Conservation (phyloP, 2,888 invertebrate species). For the Drosophila nr. medialis region DNA sequence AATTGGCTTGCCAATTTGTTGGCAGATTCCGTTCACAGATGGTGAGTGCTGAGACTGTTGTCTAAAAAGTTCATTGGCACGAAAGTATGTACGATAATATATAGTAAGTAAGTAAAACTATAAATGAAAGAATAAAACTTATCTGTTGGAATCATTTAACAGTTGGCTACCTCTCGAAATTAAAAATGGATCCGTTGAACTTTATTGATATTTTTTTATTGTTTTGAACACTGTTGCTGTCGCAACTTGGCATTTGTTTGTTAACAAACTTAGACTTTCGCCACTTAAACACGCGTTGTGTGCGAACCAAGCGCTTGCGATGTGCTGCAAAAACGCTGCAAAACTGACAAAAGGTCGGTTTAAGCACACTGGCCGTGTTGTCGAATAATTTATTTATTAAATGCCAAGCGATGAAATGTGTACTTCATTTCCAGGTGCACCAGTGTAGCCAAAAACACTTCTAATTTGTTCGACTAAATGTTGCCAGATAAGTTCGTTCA, state of each 20-base stretch:
- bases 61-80: conserved; percentile 45
- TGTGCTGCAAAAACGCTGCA: conserved; percentile 33
- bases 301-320: conserved; percentile 18
- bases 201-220: conserved; percentile 21
- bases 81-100: neutral
- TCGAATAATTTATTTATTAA: neutral
- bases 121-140: conserved; percentile 35
- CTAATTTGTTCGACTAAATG: neutral
- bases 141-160: conserved; percentile 59
- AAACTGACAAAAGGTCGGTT: conserved; percentile 43
- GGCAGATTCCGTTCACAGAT: conserved; percentile 13
- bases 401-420: conserved; percentile 18
- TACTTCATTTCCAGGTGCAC: neutral
- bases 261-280: conserved; percentile 26
- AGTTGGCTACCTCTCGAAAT: conserved; percentile 12
- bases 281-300: conserved; percentile 43
- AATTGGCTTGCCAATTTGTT: conserved; percentile 8
- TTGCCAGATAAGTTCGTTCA: neutral
- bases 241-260: neutral
- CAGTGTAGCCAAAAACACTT: neutral
- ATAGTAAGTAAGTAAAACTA: neutral
- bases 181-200: conserved; percentile 5
- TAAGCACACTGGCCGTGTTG: neutral
- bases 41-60: neutral
- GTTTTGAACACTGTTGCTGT: conserved; percentile 1